These are phyloP conservation scores for Pelochelys cantorii DNA, from an alignment of 2,797 vertebrate species.

Conservation along the genomic window DNA sequence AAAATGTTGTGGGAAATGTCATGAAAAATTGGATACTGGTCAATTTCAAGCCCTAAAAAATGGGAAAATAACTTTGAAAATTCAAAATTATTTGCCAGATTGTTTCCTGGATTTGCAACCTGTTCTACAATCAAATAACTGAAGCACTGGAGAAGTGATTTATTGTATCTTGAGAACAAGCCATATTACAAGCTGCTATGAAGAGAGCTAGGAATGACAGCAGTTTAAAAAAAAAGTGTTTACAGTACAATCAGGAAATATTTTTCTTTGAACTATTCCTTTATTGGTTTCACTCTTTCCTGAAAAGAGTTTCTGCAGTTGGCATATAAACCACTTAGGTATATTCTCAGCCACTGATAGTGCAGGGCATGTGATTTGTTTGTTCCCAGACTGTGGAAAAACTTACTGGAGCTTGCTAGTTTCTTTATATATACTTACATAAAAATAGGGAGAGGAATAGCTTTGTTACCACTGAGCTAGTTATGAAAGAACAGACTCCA, in stretches of 20 bases:
- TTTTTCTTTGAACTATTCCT: slow-evolving; percentile 10
- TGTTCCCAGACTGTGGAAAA: not conserved
- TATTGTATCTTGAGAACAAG: not conserved
- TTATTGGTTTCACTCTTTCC: not conserved
- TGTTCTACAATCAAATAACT: not conserved
- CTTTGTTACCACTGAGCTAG: not conserved
- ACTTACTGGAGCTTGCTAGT: not conserved
- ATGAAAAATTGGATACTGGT: not conserved
- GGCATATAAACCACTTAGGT: slow-evolving; percentile 26
- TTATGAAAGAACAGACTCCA: not conserved
- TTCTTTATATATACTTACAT: not conserved
- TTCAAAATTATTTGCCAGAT: not conserved
- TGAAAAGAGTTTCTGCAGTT: not conserved
- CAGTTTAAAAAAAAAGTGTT: not conserved
- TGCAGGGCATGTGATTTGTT: not conserved
- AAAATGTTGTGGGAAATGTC: not conserved
- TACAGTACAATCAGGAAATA: not conserved
- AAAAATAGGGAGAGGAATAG: not conserved
- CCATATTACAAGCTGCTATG: not conserved
- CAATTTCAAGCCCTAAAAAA: not conserved
- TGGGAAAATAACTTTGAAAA: not conserved
- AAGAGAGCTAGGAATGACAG: slow-evolving; percentile 12
- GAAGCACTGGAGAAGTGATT: not conserved
- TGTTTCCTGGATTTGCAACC: not conserved
- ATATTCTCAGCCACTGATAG: slow-evolving; percentile 27